Evolutionary conservation across 2,113 vertebrate species (phyloP), one percentile per base, ranked within the genome.

Genomic region (Phasianus colchicus): DNA sequence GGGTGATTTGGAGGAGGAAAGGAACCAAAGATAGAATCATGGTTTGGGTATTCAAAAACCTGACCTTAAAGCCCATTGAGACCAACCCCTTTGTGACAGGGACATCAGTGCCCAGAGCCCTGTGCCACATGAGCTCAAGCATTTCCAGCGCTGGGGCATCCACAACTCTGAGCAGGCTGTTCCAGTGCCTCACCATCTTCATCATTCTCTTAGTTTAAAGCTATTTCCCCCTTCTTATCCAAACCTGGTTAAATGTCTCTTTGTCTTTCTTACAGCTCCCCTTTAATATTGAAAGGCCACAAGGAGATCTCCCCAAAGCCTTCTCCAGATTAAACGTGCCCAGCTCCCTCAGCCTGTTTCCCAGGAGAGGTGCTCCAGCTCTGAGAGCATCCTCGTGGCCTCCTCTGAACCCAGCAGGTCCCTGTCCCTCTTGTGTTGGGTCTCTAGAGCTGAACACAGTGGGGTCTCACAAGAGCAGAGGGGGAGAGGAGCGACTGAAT

Each of bases 1-100:
- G 20, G 43, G 29, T 47, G 12, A 4, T 25, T 32, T 1, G 2
- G 8, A 8, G 14, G 8, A 13, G 4, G 1, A 5, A 36, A 80
- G 47, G 13, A 5, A 76, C 20, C 14, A 7, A 47, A 63, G 29
- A 40, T 19, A 40, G 61, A 40, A 64, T 40, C 38, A 29, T 11
- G 8, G 38, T 29, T 29, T 29, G 61, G 7, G 38, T 43, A 43
- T 64, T 64, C 10, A 24, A 19, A 64, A 24, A 7, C n/a, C n/a
- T n/a, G 61, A 29, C 25, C 24, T 29, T 64, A 40, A 64, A 64
- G 25, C 38, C 29, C 61, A 13, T 11, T 17, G 25, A 29, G 38
- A 8, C 25, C 61, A 29, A 22, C 38, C 36, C 16, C 36, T 64
- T 36, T 25, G 18, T 29, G 36, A 36, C 36, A 64, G 36, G 36